Percentiles rank a stretch among this genome's conserved stretches.
Evolutionary conservation across 2,113 vertebrate species (phyloP).

Genomic region (Thamnophis sirtalis): DNA sequence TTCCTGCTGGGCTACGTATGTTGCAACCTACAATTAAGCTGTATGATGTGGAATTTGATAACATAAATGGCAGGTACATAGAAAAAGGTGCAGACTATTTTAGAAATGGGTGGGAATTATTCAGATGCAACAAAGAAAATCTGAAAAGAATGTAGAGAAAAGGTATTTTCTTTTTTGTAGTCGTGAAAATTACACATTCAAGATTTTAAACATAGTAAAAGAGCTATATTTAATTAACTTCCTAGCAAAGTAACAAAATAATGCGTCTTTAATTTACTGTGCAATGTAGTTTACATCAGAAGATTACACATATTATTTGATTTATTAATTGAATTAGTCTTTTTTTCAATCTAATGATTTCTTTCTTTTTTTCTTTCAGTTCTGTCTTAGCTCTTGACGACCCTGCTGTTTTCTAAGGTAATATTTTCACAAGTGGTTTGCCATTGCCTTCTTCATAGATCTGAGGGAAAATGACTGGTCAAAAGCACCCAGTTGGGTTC

Average conservation of each 20-base stretch:
- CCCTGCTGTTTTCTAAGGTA: neutral
- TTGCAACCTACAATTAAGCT: constrained; percentile 1
- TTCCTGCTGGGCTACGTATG: neutral
- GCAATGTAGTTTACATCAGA: neutral
- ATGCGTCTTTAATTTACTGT: neutral
- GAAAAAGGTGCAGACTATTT: neutral
- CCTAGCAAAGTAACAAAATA: neutral
- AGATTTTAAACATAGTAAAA: neutral
- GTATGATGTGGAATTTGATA: neutral
- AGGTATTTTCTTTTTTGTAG: neutral
- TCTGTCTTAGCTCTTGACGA: neutral
- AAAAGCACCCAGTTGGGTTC: neutral
- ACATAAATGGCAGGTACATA: neutral
- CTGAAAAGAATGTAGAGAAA: neutral
- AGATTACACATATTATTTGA: neutral
- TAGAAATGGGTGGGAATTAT: neutral
- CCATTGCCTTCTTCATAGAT: neutral
- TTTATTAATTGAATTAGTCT: neutral
- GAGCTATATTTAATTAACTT: neutral
- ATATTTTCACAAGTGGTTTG: neutral
- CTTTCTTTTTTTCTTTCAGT: neutral
- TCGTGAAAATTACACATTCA: neutral
- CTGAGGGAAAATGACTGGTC: neutral
- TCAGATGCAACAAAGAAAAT: neutral
- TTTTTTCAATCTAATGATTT: neutral